These are phyloP conservation scores for Podabrus alpinus DNA, from an alignment of 2,888 invertebrate species.

Conservation along the genomic window DNA sequence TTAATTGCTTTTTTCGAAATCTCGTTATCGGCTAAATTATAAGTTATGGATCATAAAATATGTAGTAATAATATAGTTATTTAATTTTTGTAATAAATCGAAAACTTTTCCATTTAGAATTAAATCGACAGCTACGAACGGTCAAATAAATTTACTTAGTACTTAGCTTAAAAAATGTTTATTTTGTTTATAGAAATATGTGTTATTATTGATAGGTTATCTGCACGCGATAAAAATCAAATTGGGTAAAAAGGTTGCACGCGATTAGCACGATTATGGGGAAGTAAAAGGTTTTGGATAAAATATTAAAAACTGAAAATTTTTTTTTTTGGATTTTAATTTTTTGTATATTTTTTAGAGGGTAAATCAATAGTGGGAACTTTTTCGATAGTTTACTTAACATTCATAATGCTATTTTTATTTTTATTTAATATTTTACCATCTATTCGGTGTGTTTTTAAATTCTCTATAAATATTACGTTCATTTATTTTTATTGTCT, in stretches of 20 bases:
- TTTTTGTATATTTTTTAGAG: no score
- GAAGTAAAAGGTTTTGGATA: background rate
- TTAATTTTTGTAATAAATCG: background rate
- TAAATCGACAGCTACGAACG: no score
- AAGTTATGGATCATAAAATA: background rate
- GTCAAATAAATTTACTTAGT: background rate
- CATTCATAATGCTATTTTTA: no score
- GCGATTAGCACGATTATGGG: background rate
- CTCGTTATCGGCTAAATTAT: background rate
- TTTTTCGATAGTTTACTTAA: no score
- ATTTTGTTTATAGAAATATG: background rate
- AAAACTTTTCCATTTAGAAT: background rate
- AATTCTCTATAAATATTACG: no score
- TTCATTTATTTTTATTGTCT: no score
- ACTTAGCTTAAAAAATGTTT: background rate
- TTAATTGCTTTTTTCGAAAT: background rate
- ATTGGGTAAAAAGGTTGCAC: background rate
- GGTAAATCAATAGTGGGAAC: no score
- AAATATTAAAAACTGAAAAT: background rate
- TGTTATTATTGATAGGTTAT: background rate
- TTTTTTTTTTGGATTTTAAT: background rate
- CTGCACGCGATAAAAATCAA: background rate
- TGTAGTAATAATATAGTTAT: background rate
- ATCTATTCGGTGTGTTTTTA: no score
- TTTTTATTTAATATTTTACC: no score